phyloP scores from a whole-genome alignment of 2,888 invertebrate genomes.

The Drosophila yooni region DNA sequence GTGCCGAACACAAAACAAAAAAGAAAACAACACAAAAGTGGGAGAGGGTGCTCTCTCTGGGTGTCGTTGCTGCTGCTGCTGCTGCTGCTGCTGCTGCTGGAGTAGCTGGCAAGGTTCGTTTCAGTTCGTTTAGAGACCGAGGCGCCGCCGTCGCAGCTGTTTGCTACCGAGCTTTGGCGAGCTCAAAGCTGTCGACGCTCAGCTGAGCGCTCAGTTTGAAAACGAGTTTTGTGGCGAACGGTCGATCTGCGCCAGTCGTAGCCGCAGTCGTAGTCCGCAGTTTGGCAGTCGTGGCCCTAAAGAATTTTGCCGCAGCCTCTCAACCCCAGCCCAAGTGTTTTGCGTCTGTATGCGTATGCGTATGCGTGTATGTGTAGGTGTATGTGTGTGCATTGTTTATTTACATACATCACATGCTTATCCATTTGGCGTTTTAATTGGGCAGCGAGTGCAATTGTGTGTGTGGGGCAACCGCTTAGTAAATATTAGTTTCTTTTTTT shows the following conservation, averaged over 20 bases:
- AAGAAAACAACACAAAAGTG: conserved; percentile 8
- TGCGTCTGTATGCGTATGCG: conserved; percentile 10
- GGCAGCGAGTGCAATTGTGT: conserved; percentile 61
- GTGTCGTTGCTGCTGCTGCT: conserved; percentile 27
- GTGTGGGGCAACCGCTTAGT: conserved; percentile 47
- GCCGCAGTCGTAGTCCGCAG: conserved; percentile 42
- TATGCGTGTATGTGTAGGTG: conserved; percentile 2
- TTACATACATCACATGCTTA: conserved; percentile 63
- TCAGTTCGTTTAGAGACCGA: conserved; percentile 36
- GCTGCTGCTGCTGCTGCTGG: conserved; percentile 19
- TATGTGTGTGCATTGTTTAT: conserved; percentile 60
- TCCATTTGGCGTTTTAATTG: conserved; percentile 63
- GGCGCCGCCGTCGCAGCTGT: conserved; percentile 40
- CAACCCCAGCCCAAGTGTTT: conserved; percentile 13
- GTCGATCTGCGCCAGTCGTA: conserved; percentile 68
- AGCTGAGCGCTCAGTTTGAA: conserved; percentile 75
- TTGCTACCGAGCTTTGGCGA: conserved; percentile 55
- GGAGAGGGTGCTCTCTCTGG: conserved; percentile 34
- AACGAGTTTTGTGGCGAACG: conserved; percentile 81
- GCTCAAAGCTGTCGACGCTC: conserved; percentile 53
- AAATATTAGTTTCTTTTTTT: conserved; percentile 46
- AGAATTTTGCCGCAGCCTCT: conserved; percentile 57
- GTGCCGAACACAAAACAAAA: conserved; percentile 34
- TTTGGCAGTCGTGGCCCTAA: conserved; percentile 49
- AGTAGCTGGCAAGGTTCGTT: conserved; percentile 36